Evolutionary conservation across 1,140 invertebrate species (phyloP), one percentile per base, ranked within the genome.

Genomic region (Bombyx mandarina): DNA sequence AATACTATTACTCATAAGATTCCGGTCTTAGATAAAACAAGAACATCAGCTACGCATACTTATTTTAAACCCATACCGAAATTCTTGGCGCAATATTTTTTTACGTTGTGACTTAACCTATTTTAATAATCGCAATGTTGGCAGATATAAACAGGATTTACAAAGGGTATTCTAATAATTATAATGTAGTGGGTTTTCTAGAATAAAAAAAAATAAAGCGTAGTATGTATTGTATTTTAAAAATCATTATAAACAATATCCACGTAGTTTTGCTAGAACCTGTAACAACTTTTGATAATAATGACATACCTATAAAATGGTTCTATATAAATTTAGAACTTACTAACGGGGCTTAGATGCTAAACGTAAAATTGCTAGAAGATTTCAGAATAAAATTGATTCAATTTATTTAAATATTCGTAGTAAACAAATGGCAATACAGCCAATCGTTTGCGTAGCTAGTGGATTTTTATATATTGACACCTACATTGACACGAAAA

Each of bases 281-380:
- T 81, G 75, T 83, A 77, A 83, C 74, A 63, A 71, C 70, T 18
- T 59, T 67, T 76, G 69, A 73, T 73, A 71, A 78, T 45, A 73
- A 66, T 81, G 82, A 77, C 73, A 68, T 67, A 70, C 74, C 71
- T 65, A 71, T 62, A 64, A 73, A 76, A 35, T 42, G 43, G 76
- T 79, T 80, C 72, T 65, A 63, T 59, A 58, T 48, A 54, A 61
- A 50, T 69, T 70, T 71, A 75, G 66, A 73, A 77, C 66, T 75
- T 70, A 67, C 75, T 86, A 85, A 82, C 79, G 83, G 83, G 83
- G 83, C 83, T 82, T 86, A 86, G 83, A 79, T 84, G 79, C 81
- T 86, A 86, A 77, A 73, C 57, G 70, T 70, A 60, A 66, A 53
- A 54, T 76, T 80, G 79, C 77, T 86, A 79, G 73, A 62, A 35